These are phyloP conservation scores for Argyresthia goedartella DNA, from an alignment of 2,888 invertebrate species.

Conservation along the genomic window DNA sequence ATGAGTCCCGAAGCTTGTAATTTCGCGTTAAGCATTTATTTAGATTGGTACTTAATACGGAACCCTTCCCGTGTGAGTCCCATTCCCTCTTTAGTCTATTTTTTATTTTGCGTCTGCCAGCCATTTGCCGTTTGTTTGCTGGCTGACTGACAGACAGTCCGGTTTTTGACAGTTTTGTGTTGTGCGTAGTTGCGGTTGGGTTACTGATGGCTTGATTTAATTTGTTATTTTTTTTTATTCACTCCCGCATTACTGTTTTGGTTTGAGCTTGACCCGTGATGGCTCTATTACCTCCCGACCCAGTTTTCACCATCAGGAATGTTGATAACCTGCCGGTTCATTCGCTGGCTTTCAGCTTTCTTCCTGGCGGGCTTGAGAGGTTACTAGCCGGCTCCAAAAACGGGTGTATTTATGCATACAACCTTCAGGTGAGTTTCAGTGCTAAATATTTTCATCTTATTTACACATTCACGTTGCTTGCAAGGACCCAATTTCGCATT, in stretches of 20 bases:
- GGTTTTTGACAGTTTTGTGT: constrained; percentile 65
- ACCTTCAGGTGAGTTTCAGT: constrained; percentile 76
- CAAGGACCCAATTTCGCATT: constrained; percentile 5
- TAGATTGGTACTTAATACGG: too few relatives aligned
- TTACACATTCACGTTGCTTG: constrained; percentile 18
- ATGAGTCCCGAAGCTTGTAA: too few relatives aligned
- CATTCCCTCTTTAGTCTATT: too few relatives aligned
- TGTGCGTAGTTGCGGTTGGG: constrained; percentile 66
- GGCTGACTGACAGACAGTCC: too few relatives aligned
- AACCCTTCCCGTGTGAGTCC: too few relatives aligned
- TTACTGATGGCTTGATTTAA: constrained; percentile 69
- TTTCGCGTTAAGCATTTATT: too few relatives aligned
- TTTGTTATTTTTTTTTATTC: constrained; percentile 44
- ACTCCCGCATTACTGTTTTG: constrained; percentile 51
- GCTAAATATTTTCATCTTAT: neutral
- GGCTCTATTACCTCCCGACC: constrained; percentile 84
- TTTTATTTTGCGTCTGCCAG: too few relatives aligned
- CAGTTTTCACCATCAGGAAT: constrained; percentile 79
- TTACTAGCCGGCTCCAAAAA: constrained; percentile 81
- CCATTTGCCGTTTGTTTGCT: too few relatives aligned
- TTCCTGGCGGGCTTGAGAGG: constrained; percentile 70
- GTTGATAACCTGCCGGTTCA: constrained; percentile 80
- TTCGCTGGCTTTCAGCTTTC: constrained; percentile 77
- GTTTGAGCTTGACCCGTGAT: constrained; percentile 69
- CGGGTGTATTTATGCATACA: constrained; percentile 83